Base-by-base conservation (phyloP, 2,797 vertebrate genomes). In the Notolepis coatsorum region DNA sequence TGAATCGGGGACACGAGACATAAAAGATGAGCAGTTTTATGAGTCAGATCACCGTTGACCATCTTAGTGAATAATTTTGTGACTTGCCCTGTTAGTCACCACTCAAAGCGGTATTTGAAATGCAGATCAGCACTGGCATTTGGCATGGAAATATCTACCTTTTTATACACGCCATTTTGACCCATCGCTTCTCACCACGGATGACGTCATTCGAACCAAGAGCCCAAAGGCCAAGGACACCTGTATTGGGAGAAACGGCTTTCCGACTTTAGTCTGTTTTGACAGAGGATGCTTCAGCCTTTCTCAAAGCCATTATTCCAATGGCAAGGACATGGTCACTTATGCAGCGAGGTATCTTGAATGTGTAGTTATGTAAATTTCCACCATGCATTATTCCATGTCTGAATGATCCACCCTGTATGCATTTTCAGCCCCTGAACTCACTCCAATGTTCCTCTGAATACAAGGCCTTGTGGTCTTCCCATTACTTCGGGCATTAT, bases 41-140 rank as follows among this genome's bases (percentile, higher is more conserved):
- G 27, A 33, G 13, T 17, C 1, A 42, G 39, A 35, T 67, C 41
- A 62, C 61, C 54, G 24, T 39, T 38, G 64, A 31, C 43, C 35
- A 35, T 27, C 55, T 6, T 25, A 33, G 33, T 9, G 55, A 65
- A 31, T 25, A 42, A 7, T 27, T 53, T 38, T 38, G 20, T 49
- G 37, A 62, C 58, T 3, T 18, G 13, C 27, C n/a, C 31, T n/a
- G 57, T 59, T 52, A 42, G 51, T 66, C 5, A 24, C 37, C 23
- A 28, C 66, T 71, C 49, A 49, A 10, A 54, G 63, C 27, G 4
- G 27, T 31, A 33, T 79, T 77, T 65, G 30, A 75, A 80, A 75
- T 65, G 58, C 68, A 78, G 24, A 81, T 62, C 41, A 39, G 53
- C 50, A 21, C 5, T 33, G 27, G 31, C 25, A 5, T 21, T 33